Evolutionary conservation across 2,113 vertebrate genomes (phyloP).

Genomic region (Dromiciops gliroides): DNA sequence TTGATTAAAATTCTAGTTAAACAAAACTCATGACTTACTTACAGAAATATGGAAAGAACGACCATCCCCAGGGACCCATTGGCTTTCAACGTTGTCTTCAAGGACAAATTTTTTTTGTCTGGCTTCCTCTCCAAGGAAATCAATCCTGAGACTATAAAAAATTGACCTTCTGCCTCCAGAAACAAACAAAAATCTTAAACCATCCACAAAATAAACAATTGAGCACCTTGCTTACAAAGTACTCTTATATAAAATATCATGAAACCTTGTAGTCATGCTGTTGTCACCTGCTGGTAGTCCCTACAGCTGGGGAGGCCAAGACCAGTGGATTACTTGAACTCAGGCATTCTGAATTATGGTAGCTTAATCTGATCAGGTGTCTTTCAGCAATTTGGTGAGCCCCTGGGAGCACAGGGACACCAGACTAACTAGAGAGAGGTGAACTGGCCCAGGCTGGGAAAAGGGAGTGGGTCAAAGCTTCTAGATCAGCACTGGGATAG

Average conservation of each 20-base stretch:
- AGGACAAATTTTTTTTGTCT: neutral
- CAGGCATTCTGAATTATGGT: neutral
- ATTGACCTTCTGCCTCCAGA: neutral
- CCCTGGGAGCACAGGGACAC: neutral
- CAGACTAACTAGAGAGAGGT: neutral
- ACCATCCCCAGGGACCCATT: neutral
- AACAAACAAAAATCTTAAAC: neutral
- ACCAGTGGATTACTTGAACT: neutral
- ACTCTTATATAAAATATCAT: neutral
- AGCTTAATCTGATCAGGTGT: neutral
- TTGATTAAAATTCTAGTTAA: constrained; percentile 28
- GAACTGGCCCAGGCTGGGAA: neutral
- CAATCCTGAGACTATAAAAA: constrained; percentile 3
- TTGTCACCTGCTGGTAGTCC: neutral
- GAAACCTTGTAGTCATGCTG: neutral
- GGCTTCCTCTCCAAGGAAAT: constrained; percentile 1
- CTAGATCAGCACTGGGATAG: neutral
- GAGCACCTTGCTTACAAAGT: neutral
- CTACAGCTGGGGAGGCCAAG: neutral
- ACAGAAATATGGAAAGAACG: neutral
- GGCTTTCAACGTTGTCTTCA: neutral
- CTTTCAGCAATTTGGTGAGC: neutral
- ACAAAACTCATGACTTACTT: constrained; percentile 11
- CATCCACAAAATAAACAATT: neutral
- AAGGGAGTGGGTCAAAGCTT: neutral